Evolutionary conservation across 92 coral and sea anemone species (phyloP), one percentile per base, ranked within the genome.

Genomic region (Paragorgia papillata): DNA sequence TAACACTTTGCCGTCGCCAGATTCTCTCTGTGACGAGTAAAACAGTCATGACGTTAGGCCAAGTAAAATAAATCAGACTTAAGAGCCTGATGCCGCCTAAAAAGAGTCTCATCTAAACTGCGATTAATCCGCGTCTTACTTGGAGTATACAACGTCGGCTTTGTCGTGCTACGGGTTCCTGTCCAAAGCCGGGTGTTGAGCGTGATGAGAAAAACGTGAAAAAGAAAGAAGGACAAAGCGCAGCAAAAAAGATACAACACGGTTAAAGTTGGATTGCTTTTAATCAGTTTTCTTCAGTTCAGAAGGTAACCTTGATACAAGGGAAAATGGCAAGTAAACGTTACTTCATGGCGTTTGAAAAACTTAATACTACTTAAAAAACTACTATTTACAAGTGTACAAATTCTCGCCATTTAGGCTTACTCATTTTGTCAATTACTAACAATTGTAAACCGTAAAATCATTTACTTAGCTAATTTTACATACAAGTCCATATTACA

Each of bases 361-460:
- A 54, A 53, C 64, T 58, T 71, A 37, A 54, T 22, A 49, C 78
- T 53, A 71, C 14, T 51, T 49, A 31, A 71, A 71, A 71, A 30
- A 58, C 78, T 54, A 71, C 37, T 71, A 71, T 71, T 71, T 71
- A 71, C 78, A 71, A 53, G 59, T 71, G 63, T 71, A 71, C 78
- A 71, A 68, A 71, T 71, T 71, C 63, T 71, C 31, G 78, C 63
- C 78, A 71, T 53, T 31, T 9, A 2, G 10, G 7, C 26, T 37
- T 37, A 68, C 27, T 56, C 29, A 56, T 53, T 30, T 71, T 48
- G 18, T 56, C 62, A 56, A 14, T 56, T 68, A 68, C 50, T 13
- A 37, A 9, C 51, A 53, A 64, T 46, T 27, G 39, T 15, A 37
- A 71, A 71, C 61, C 62, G 14, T 30, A 24, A 54, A 70, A 70